These are phyloP conservation scores for Phylloscopus trochilus DNA, from an alignment of 2,113 vertebrate species.

Conservation along the genomic window DNA sequence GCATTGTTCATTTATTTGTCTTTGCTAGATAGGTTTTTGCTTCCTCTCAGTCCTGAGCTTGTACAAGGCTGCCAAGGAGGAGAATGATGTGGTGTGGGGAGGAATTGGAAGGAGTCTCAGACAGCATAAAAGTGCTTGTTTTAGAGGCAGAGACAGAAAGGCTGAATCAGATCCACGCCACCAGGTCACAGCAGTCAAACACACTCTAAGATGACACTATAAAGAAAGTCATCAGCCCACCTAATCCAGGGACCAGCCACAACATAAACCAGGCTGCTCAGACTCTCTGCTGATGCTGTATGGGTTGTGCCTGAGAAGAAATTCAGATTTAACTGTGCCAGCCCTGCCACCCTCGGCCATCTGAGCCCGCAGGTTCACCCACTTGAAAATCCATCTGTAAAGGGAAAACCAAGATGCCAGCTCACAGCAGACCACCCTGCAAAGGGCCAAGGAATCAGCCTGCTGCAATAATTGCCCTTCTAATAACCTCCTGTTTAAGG, in stretches of 20 bases:
- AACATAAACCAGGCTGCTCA: not conserved
- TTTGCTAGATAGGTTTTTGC: not conserved
- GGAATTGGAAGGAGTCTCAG: not conserved
- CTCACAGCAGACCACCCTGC: not conserved
- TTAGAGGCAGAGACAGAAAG: not conserved
- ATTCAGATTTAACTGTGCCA: not conserved
- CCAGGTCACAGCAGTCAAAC: not conserved
- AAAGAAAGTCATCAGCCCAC: not conserved
- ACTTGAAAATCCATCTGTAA: not conserved
- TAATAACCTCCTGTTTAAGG: not conserved
- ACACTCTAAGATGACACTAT: not conserved
- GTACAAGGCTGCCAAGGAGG: not conserved
- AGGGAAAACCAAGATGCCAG: not conserved
- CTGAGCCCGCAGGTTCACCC: fast-evolving
- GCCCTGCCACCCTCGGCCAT: not conserved
- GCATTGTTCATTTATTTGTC: not conserved
- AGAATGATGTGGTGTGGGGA: not conserved
- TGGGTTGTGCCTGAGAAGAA: not conserved
- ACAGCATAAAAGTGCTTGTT: not conserved
- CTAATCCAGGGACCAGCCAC: not conserved
- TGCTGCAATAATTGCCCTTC: not conserved
- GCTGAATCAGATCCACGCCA: not conserved
- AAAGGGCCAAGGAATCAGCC: not conserved
- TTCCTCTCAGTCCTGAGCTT: not conserved
- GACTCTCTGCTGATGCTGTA: not conserved